These are phyloP conservation scores for Thalpophila matura DNA, from an alignment of 2,888 invertebrate genomes.

Conservation along the genomic window DNA sequence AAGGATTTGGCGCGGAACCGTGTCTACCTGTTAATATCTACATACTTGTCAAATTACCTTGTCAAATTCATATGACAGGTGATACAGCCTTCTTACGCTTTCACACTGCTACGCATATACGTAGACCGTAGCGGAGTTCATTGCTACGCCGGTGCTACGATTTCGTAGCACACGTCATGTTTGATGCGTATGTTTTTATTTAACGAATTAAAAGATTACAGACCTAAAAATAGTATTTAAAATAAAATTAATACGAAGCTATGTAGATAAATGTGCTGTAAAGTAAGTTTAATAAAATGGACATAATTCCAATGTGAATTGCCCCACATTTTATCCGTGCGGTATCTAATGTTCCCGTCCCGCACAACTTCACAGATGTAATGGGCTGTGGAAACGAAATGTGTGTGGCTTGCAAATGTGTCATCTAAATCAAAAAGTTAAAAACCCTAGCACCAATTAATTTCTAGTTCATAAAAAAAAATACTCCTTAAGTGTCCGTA, in stretches of 20 bases:
- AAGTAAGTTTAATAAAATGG: constrained; percentile 55
- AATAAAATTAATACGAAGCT: constrained; percentile 22
- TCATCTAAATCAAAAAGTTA: constrained; percentile 65
- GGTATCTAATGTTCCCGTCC: constrained; percentile 58
- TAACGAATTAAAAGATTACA: neutral
- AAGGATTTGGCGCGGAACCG: constrained; percentile 54
- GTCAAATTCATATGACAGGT: constrained; percentile 62
- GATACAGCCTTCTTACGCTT: constrained; percentile 48
- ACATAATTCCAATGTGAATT: constrained; percentile 55
- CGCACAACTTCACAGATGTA: constrained; percentile 60
- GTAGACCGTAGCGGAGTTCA: constrained; percentile 39
- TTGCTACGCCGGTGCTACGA: constrained; percentile 61
- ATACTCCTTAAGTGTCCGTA: constrained; percentile 57
- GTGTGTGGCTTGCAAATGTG: constrained; percentile 61
- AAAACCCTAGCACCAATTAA: constrained; percentile 66
- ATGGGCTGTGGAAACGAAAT: constrained; percentile 62
- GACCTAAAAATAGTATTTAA: constrained; percentile 18
- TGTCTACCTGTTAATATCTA: constrained; percentile 60
- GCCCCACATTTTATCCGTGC: constrained; percentile 58
- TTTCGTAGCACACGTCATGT: constrained; percentile 48
- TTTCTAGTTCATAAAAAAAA: constrained; percentile 63
- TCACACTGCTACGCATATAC: constrained; percentile 44
- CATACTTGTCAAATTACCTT: constrained; percentile 64
- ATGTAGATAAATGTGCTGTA: constrained; percentile 43
- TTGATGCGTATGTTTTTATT: neutral